Percentiles rank a stretch among this genome's conserved stretches.
phyloP scores from a whole-genome alignment of 2,888 invertebrate species.

The Prenolepis imparis region DNA sequence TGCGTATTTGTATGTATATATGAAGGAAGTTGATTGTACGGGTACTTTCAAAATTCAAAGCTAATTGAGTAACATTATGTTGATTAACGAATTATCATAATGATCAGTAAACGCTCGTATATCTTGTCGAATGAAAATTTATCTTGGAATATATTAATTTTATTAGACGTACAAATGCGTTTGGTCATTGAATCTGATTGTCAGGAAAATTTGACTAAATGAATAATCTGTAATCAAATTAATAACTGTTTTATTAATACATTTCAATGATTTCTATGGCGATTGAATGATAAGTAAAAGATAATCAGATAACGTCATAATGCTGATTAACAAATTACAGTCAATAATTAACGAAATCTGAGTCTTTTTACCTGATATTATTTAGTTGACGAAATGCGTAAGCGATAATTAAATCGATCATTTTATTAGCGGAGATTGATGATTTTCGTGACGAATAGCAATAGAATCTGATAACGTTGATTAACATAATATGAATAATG shows the following conservation, averaged over 20 bases:
- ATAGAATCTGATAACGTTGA: conserved; percentile 17
- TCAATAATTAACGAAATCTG: conserved; percentile 24
- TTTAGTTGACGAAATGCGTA: conserved; percentile 26
- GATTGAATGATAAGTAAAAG: conserved; percentile 38
- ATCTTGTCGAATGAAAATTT: conserved; percentile 11
- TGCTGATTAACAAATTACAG: conserved; percentile 41
- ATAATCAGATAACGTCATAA: conserved; percentile 39
- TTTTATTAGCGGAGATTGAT: conserved; percentile 35
- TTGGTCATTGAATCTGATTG: conserved; percentile 36
- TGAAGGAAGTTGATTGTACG: background rate
- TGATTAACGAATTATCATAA: conserved; percentile 6
- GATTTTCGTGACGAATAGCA: background rate
- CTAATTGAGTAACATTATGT: background rate
- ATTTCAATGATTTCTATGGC: conserved; percentile 11
- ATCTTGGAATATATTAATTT: conserved; percentile 43
- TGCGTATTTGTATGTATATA: background rate
- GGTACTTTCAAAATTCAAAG: background rate
- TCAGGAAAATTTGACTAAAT: conserved; percentile 35
- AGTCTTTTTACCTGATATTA: conserved; percentile 29
- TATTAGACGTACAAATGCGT: conserved; percentile 18
- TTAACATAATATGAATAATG: conserved; percentile 21
- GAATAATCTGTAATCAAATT: conserved; percentile 38
- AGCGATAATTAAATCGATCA: conserved; percentile 24
- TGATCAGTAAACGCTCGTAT: background rate
- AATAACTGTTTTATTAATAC: conserved; percentile 42